A percentile compares a stretch with the other conserved stretches of the same genome.
These are phyloP conservation scores for Eupithecia dodoneata DNA, from an alignment of 2,888 invertebrate species.

Conservation along the genomic window DNA sequence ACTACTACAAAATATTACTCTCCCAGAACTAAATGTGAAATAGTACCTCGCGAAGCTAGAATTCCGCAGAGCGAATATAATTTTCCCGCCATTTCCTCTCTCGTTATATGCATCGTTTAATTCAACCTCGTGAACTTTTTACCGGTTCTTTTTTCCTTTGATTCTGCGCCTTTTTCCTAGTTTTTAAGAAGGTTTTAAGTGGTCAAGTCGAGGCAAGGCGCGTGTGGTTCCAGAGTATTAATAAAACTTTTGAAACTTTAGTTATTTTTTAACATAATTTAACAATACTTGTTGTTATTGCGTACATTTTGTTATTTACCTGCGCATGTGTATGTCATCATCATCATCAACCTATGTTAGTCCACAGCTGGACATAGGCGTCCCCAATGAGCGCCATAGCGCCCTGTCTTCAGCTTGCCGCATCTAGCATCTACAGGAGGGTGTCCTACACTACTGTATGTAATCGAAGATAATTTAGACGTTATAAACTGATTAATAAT, in stretches of 20 bases:
- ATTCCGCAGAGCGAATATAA: conserved; percentile 31
- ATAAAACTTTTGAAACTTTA: background rate
- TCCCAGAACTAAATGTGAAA: background rate
- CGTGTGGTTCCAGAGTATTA: background rate
- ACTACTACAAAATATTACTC: background rate
- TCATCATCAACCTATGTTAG: no score
- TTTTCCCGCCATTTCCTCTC: conserved; percentile 39
- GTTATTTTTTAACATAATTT: background rate
- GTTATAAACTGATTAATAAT: background rate
- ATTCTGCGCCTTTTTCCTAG: conserved; percentile 15
- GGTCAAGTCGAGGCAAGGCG: background rate
- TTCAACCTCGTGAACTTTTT: conserved; percentile 31
- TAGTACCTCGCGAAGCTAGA: conserved; percentile 1
- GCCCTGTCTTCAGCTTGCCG: no score
- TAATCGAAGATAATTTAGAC: background rate
- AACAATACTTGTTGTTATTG: background rate
- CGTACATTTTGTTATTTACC: background rate
- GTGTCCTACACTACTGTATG: no score
- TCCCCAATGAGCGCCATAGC: no score
- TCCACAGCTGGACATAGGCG: no score
- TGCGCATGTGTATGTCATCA: no score
- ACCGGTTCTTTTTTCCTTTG: conserved; percentile 12
- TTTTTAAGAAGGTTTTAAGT: background rate
- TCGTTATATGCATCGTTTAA: conserved; percentile 39
- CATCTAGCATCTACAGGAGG: no score